Percentiles rank a stretch among this genome's conserved stretches.
Conservation (phyloP, 1,140 invertebrate species). For the Daktulosphaira vitifoliae region DNA sequence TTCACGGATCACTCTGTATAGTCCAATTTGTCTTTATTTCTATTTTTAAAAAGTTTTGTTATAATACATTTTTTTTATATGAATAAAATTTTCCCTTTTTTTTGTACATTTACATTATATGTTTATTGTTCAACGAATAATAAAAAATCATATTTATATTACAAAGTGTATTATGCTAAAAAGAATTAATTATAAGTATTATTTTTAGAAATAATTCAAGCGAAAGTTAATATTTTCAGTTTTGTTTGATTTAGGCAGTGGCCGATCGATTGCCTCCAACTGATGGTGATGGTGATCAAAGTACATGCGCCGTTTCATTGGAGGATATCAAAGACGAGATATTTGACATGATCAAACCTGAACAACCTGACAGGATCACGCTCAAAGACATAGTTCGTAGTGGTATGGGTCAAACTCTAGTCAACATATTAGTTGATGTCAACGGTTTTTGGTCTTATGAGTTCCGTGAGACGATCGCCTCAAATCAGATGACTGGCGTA, state of each 20-base stretch:
- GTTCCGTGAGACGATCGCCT: slow-evolving; percentile 70
- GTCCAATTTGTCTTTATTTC: no score
- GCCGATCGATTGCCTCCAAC: slow-evolving; percentile 69
- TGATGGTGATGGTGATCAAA: slow-evolving; percentile 46
- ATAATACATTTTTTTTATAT: no score
- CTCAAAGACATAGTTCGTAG: slow-evolving; percentile 72
- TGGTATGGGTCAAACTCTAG: slow-evolving; percentile 85
- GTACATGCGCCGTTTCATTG: slow-evolving; percentile 78
- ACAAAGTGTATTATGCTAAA: no score
- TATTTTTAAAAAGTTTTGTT: no score
- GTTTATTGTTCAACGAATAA: no score
- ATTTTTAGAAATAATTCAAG: no score
- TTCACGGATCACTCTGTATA: no score
- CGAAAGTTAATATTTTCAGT: neutral
- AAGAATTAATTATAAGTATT: no score
- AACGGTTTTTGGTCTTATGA: slow-evolving; percentile 96
- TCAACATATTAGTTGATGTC: slow-evolving; percentile 89
- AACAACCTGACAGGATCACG: slow-evolving; percentile 75
- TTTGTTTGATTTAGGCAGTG: slow-evolving; percentile 56
- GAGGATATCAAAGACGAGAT: slow-evolving; percentile 95
- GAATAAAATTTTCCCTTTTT: no score
- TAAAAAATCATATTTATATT: no score
- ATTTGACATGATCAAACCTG: slow-evolving; percentile 94
- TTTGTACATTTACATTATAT: no score
- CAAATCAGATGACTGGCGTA: slow-evolving; percentile 45